Evolutionary conservation across 1,140 invertebrate species (phyloP), one percentile per base, ranked within the genome.

Genomic region (Cylas formicarius): DNA sequence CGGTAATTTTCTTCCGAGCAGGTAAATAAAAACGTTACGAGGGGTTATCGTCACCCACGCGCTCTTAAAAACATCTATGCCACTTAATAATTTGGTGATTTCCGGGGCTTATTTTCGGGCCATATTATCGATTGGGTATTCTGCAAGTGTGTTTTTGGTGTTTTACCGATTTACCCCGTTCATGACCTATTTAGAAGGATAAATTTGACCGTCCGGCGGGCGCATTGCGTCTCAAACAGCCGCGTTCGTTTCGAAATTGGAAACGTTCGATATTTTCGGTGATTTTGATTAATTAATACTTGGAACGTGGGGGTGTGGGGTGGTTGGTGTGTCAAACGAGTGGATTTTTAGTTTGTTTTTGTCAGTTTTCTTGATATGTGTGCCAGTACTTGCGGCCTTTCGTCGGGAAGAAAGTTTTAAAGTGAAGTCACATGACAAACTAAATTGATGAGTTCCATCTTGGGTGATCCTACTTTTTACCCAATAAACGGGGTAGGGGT

Each of bases 1-100:
- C 61, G 51, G 38, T 44, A 26, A 26, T 34, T 19, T 37, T 50
- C 41, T 44, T 23, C 22, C 19, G 27, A 37, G 34, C 28, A 38
- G 43, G 43, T 47, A 40, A 50, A 37, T 21, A 26, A 33, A 36
- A 2, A 4, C 18, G 13, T n/a, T 39, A 21, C 13, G 24, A 20
- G 27, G 27, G 11, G n/a, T 8, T 16, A 3, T 13, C 10, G 3
- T 14, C 18, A n/a, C 24, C 17, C 22, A 33, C 22, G 19, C 11
- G 10, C 21, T n/a, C 4, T 36, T 27, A 24, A 16, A 20, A 26
- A 26, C 19, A 21, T 22, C 33, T 22, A 21, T 21, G 19, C 8
- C 13, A 21, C 7, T 33, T 17, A 37, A 28, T 31, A 18, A 13
- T 26, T 34, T 27, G 41, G 13, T 9, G 9, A 5, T 4, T 7